phyloP scores from a whole-genome alignment of 1,140 invertebrate genomes.

The Hypothenemus hampei region DNA sequence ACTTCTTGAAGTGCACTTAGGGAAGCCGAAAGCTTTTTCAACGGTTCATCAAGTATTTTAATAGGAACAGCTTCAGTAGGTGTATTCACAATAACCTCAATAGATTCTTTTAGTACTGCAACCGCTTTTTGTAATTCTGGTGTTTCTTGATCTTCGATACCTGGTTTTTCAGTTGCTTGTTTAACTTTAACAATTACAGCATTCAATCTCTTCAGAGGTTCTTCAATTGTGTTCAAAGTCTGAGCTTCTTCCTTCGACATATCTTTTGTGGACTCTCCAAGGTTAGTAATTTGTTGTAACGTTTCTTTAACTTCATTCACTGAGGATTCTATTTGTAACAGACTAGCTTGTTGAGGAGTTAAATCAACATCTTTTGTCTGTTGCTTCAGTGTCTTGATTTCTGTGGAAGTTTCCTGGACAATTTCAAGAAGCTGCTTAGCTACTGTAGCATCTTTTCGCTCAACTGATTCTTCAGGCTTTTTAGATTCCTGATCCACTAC shows the following conservation, averaged over 20 bases:
- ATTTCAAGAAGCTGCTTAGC: neutral
- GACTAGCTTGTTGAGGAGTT: constrained; percentile 2
- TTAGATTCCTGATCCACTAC: too few relatives aligned
- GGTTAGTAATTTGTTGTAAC: neutral
- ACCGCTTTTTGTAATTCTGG: constrained; percentile 24
- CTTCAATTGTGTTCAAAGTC: constrained; percentile 8
- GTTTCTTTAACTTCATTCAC: constrained; percentile 1
- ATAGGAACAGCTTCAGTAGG: constrained; percentile 5
- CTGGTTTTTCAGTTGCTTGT: constrained; percentile 14
- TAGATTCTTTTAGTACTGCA: constrained; percentile 4
- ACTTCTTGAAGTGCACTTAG: constrained; percentile 16
- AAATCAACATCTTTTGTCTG: constrained; percentile 9
- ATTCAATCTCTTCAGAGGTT: constrained; percentile 21
- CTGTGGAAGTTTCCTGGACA: neutral
- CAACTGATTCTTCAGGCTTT: too few relatives aligned
- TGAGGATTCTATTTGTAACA: constrained; percentile 6
- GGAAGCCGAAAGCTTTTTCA: constrained; percentile 14
- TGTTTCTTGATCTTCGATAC: constrained; percentile 1
- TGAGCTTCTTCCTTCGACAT: constrained; percentile 7
- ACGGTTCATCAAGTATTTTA: constrained; percentile 12
- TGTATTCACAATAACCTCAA: neutral
- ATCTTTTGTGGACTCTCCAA: neutral
- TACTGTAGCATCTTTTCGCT: constrained; percentile 6
- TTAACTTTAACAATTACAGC: constrained; percentile 17
- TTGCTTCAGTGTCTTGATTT: constrained; percentile 14